Base-by-base conservation (phyloP, 2,113 vertebrate genomes). In the Vicugna pacos region DNA sequence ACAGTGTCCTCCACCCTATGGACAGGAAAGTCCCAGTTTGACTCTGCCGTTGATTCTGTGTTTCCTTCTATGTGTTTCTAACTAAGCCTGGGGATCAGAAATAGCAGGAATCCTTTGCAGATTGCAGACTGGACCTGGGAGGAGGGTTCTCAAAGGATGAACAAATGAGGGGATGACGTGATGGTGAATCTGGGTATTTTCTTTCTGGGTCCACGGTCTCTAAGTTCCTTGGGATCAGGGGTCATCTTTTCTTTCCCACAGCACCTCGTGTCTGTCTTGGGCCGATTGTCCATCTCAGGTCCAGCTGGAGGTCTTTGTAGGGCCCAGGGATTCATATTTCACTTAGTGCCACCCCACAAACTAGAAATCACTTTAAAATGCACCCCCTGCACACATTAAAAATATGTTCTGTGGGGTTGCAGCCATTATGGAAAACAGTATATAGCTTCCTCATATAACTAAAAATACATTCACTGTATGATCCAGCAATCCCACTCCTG, bases 81-180 rank as follows among this genome's bases (percentile, higher is more conserved):
- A n/a, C 1, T 1, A 17, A 56, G 35, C 50, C 52, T 8, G 26
- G 28, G 35, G 6, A 11, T n/a, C 8, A 1, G 48, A 17, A 62
- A 35, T 4, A 24, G 1, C 13, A 6, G 2, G 35, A 20, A 13
- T 13, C 48, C 28, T 82, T 35, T 14, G 4, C 58, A 52, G 77
- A 48, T 1, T 3, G 42, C 50, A 11, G 80, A 2, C 79, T 0
- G 14, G 28, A 12, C 48, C 20, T 5, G 56, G 64, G 35, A 54
- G 24, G 24, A 17, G 20, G 16, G 42, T 14, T 8, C 15, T 5
- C 62, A 9, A 0, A 3, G 38, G 28, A 8, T 28, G 35, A 4
- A 52, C 24, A 20, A 2, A 2, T 1, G 9, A 2, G 4, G 3
- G 19, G 28, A 0, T 2, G 46, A 1, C 20, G 50, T 32, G 50